A percentile compares a stretch with the other conserved stretches of the same genome.
Evolutionary conservation across 2,113 vertebrate species (phyloP).

Genomic region (Lethenteron reissneri): DNA sequence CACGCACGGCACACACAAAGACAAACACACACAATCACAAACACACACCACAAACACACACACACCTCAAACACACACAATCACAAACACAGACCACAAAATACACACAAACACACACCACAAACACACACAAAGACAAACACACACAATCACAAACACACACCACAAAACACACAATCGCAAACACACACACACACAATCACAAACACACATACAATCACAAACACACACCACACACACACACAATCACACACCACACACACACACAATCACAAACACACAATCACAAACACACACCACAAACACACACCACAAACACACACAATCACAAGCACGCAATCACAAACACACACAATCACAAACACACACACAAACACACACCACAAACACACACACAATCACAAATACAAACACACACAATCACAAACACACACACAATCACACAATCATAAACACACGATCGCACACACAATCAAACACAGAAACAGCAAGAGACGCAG

Average conservation of each 20-base stretch:
- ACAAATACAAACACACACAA: too few species aligned
- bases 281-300: background rate
- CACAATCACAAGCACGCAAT: too few species aligned
- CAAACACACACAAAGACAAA: background rate
- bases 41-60: constrained; percentile 1
- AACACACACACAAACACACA: too few species aligned
- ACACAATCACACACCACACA: background rate
- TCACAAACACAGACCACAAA: background rate
- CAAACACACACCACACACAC: background rate
- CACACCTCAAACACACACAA: background rate
- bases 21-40: background rate
- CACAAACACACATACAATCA: background rate
- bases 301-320: too few species aligned
- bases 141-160: background rate
- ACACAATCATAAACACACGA: too few species aligned
- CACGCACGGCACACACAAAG: background rate
- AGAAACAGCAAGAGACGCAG: too few species aligned
- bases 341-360: too few species aligned
- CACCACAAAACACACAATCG: background rate
- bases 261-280: background rate
- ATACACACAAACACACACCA: background rate
- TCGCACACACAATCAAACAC: too few species aligned
- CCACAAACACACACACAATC: too few species aligned
- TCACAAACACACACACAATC: too few species aligned
- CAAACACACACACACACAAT: background rate